Evolutionary conservation across 2,797 vertebrate genomes (phyloP), one percentile per base, ranked within the genome.

Genomic region (Salarias fasciatus): DNA sequence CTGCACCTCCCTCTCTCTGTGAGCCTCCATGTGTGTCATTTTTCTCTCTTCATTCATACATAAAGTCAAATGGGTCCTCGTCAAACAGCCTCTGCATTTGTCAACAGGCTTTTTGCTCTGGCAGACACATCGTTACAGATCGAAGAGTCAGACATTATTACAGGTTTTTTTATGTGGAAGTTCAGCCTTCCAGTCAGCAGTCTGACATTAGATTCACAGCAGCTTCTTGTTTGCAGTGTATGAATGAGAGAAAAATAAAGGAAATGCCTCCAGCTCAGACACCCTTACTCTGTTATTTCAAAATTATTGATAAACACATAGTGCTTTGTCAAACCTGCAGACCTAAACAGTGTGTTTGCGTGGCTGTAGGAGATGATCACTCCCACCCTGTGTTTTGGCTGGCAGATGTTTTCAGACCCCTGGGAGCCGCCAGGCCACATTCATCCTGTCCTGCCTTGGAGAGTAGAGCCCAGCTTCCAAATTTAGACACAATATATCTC

Each of bases 361-460:
- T 37, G 43, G 45, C 72, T 75, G 40, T 38, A 65, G 29, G 64
- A 82, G 14, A 46, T 24, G 30, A 57, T 51, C 63, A 5, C 47
- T 44, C 29, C 44, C 29, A 6, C 49, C 43, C 29, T 29, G 51
- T 80, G 74, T 78, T 88, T 78, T 71, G 71, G 75, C 81, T 80
- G 69, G 69, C 81, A 86, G 85, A 86, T 86, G 83, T 88, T 83
- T 83, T 58, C 49, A 29, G 56, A 57, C 82, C 77, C 79, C 45
- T 7, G 74, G 71, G 82, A 75, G 40, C 55, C 47, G 74, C 77
- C 8, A 18, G 54, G 77, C 79, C 63, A 75, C 72, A 69, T 83
- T 82, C 58, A 69, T 80, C 67, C 66, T 71, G 57, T 46, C 76
- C 53, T 62, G 64, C 78, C 67, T 72, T 18, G 13, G 51, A 82